These are phyloP conservation scores for Toxotes lorentzi DNA, from an alignment of 2,797 vertebrate species.

Conservation along the genomic window DNA sequence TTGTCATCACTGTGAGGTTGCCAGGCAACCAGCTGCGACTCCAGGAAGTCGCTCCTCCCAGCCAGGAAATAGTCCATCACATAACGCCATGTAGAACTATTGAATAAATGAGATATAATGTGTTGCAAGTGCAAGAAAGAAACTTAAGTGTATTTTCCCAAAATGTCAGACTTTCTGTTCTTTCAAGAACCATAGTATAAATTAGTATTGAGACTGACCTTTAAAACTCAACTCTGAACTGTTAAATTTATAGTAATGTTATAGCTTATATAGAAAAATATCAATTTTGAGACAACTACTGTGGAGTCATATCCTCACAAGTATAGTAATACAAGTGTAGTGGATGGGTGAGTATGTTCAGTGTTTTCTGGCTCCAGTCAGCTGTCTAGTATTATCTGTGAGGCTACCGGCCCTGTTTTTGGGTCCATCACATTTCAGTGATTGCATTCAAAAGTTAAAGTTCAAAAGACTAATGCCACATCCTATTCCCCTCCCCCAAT, in stretches of 20 bases:
- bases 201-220: background rate
- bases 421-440: conserved; percentile 75
- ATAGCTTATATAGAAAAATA: background rate
- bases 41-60: conserved; percentile 11
- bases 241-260: background rate
- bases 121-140: too few relatives aligned
- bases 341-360: conserved; percentile 67
- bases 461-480: conserved; percentile 78
- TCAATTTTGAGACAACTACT: background rate
- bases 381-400: conserved; percentile 56
- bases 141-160: too few relatives aligned
- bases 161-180: too few relatives aligned
- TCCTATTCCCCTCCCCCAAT: conserved; percentile 53
- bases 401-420: conserved; percentile 58
- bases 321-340: conserved; percentile 71
- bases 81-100: background rate
- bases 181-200: too few relatives aligned
- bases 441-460: conserved; percentile 72
- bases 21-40: conserved; percentile 30
- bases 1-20: conserved; percentile 14
- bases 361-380: conserved; percentile 68
- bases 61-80: conserved; percentile 27
- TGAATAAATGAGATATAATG: background rate
- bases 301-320: conserved; percentile 59
- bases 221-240: background rate